phyloP scores from a whole-genome alignment of 2,113 vertebrate species.

The Strigops habroptila region DNA sequence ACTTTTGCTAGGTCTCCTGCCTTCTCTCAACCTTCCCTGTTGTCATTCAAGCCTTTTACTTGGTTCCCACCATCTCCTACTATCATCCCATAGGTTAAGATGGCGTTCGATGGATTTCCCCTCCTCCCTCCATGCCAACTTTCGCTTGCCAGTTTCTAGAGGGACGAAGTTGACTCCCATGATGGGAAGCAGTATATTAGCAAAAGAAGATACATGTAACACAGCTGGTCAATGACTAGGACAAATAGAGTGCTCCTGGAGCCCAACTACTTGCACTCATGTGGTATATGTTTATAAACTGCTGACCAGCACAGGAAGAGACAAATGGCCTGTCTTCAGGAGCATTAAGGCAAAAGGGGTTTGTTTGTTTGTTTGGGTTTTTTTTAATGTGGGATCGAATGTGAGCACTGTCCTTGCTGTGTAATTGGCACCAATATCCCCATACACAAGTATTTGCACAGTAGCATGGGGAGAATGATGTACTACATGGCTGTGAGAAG shows the following conservation, averaged over 20 bases:
- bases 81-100: background rate
- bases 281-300: background rate
- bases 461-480: background rate
- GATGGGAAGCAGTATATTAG: background rate
- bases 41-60: background rate
- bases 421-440: background rate
- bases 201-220: background rate
- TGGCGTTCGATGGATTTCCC: background rate
- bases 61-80: background rate
- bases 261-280: background rate
- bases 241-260: background rate
- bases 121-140: background rate
- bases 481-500: background rate
- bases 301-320: background rate
- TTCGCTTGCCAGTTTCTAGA: background rate
- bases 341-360: background rate
- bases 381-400: background rate
- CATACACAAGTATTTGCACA: background rate
- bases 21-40: background rate
- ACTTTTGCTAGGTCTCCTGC: background rate
- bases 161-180: background rate
- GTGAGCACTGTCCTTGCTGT: background rate
- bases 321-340: background rate
- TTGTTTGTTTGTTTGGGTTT: background rate
- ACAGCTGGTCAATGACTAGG: background rate